phyloP scores from a whole-genome alignment of 2,797 vertebrate species.

The Phyllotis vaccarum region DNA sequence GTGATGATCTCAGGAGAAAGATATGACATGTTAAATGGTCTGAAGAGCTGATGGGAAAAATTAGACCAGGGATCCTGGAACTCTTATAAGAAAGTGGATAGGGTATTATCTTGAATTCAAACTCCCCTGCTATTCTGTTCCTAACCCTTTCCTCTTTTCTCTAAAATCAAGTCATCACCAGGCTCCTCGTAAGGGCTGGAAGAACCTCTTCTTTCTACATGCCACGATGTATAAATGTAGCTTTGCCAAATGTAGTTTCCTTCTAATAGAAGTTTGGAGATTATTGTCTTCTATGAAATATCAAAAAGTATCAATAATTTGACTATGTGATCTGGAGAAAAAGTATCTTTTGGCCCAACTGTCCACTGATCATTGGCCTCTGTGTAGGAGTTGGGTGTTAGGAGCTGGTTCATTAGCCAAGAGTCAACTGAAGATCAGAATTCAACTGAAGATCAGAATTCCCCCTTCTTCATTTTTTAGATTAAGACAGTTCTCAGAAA shows the following conservation, averaged over 20 bases:
- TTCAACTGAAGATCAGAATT: too few relatives aligned
- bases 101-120: fast-evolving
- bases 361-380: not conserved
- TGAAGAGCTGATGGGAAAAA: not conserved
- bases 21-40: not conserved
- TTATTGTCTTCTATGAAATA: not conserved
- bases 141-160: not conserved
- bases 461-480: too few relatives aligned
- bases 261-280: not conserved
- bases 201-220: not conserved
- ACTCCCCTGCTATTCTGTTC: too few relatives aligned
- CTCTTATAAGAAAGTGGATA: not conserved
- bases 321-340: not conserved
- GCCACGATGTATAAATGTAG: not conserved
- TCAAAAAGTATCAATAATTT: conserved; percentile 41
- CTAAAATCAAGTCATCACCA: not conserved
- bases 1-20: not conserved
- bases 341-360: not conserved
- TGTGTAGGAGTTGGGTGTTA: not conserved
- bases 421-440: too few relatives aligned
- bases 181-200: not conserved
- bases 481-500: too few relatives aligned
- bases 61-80: not conserved
- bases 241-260: not conserved
- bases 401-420: too few relatives aligned